phyloP scores from a whole-genome alignment of 2,888 invertebrate genomes.

The Heliconius charithonia region DNA sequence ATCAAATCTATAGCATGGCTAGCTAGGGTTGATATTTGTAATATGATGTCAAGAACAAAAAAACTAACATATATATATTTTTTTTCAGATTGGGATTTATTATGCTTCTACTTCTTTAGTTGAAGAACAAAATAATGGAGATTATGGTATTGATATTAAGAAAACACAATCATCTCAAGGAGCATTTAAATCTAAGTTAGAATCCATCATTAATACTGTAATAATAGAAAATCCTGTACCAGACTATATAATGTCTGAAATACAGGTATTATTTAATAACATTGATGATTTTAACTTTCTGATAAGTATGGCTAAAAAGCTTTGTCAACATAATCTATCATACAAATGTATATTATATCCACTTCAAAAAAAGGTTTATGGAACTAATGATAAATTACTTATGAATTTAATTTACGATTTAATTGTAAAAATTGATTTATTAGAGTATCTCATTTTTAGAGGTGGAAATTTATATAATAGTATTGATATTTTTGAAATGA shows the following conservation, averaged over 20 bases:
- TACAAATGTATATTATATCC: constrained; percentile 68
- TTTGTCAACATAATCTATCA: constrained; percentile 62
- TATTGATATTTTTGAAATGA: constrained; percentile 64
- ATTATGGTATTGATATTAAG: constrained; percentile 42
- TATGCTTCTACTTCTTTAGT: constrained; percentile 49
- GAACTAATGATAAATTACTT: constrained; percentile 53
- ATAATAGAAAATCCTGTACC: constrained; percentile 43
- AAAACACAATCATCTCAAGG: constrained; percentile 62
- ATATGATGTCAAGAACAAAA: neutral
- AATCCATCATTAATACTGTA: constrained; percentile 53
- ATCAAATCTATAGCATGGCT: neutral
- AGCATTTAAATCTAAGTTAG: constrained; percentile 62
- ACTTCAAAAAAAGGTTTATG: constrained; percentile 67
- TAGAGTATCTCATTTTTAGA: constrained; percentile 74
- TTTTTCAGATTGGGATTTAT: constrained; percentile 55
- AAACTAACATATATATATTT: neutral
- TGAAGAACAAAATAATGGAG: constrained; percentile 43
- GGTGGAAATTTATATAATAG: constrained; percentile 64
- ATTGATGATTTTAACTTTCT: constrained; percentile 66
- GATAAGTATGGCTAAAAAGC: constrained; percentile 57
- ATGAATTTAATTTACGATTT: constrained; percentile 61
- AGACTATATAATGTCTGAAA: constrained; percentile 55
- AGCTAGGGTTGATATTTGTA: neutral
- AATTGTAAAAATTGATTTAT: constrained; percentile 72
- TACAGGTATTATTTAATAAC: constrained; percentile 64